A percentile compares a stretch with the other conserved stretches of the same genome.
Conservation (phyloP, 2,113 vertebrate species). For the Chitala chitala region DNA sequence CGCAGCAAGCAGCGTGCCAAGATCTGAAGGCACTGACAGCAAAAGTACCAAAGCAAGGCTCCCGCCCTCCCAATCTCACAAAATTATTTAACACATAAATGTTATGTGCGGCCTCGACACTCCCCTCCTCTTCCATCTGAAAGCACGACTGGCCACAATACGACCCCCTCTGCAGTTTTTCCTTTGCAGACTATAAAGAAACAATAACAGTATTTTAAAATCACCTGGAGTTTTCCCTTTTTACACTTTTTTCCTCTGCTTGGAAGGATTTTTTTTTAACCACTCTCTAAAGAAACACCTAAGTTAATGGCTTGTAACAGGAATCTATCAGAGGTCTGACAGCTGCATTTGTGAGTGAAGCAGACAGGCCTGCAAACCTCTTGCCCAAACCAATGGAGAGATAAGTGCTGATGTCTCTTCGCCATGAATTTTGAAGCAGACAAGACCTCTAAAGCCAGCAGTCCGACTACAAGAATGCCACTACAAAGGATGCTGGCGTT, state of each 20-base stretch:
- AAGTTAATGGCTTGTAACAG: constrained; percentile 32
- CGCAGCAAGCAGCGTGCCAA: not conserved
- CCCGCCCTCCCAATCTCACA: too few species aligned
- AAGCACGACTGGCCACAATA: constrained; percentile 55
- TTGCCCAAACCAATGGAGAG: constrained; percentile 8
- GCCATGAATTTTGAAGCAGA: not conserved
- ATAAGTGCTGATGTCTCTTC: constrained; percentile 5
- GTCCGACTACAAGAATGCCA: not conserved
- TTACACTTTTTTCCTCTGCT: constrained; percentile 52
- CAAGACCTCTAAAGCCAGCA: not conserved
- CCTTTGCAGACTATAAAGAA: constrained; percentile 55
- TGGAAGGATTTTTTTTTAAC: constrained; percentile 48
- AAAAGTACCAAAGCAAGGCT: constrained; percentile 43
- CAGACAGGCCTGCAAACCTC: constrained; percentile 28
- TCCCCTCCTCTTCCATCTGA: constrained; percentile 52
- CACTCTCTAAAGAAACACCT: constrained; percentile 33
- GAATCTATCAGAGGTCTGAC: constrained; percentile 45
- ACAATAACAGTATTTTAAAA: constrained; percentile 55
- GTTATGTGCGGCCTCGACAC: constrained; percentile 38
- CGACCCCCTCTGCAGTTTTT: constrained; percentile 49
- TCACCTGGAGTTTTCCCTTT: constrained; percentile 42
- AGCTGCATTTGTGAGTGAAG: constrained; percentile 50
- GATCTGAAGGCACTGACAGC: not conserved
- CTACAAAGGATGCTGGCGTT: not conserved
- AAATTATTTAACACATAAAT: constrained; percentile 51